These are phyloP conservation scores for Hydrochoerus hydrochaeris DNA, from an alignment of 2,113 vertebrate species.

Conservation along the genomic window DNA sequence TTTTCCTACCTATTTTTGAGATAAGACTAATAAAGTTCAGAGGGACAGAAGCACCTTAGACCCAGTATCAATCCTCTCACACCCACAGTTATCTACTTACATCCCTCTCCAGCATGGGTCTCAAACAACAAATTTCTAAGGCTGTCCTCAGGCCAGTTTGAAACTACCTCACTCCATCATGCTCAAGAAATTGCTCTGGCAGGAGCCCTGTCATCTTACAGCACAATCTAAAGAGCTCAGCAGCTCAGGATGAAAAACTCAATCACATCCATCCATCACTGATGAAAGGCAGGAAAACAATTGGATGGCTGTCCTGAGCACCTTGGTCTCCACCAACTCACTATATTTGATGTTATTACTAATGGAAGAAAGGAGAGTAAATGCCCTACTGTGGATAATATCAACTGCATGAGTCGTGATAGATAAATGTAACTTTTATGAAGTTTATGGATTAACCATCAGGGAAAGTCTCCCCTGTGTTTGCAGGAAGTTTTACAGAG, in stretches of 20 bases:
- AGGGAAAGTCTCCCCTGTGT: constrained; percentile 44
- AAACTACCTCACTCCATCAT: constrained; percentile 17
- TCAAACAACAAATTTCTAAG: not conserved
- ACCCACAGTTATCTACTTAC: not conserved
- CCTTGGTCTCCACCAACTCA: constrained; percentile 27
- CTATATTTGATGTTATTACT: constrained; percentile 50
- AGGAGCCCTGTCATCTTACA: constrained; percentile 34
- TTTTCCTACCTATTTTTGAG: not conserved
- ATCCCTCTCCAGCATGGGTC: not conserved
- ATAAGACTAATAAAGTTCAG: not conserved
- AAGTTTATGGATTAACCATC: constrained; percentile 70
- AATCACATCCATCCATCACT: constrained; percentile 62
- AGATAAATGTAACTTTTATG: constrained; percentile 71
- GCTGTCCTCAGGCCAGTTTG: not conserved
- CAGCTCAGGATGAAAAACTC: constrained; percentile 60
- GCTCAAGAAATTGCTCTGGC: not conserved
- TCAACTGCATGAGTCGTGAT: constrained; percentile 39
- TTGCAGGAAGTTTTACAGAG: constrained; percentile 45
- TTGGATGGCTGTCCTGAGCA: constrained; percentile 50
- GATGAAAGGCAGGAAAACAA: constrained; percentile 64
- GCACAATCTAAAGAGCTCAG: constrained; percentile 42
- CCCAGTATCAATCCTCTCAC: not conserved
- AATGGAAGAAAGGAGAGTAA: constrained; percentile 64
- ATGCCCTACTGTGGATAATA: constrained; percentile 71
- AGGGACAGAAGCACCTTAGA: not conserved